These are phyloP conservation scores for Menidia menidia DNA, from an alignment of 2,797 vertebrate genomes.

Conservation along the genomic window DNA sequence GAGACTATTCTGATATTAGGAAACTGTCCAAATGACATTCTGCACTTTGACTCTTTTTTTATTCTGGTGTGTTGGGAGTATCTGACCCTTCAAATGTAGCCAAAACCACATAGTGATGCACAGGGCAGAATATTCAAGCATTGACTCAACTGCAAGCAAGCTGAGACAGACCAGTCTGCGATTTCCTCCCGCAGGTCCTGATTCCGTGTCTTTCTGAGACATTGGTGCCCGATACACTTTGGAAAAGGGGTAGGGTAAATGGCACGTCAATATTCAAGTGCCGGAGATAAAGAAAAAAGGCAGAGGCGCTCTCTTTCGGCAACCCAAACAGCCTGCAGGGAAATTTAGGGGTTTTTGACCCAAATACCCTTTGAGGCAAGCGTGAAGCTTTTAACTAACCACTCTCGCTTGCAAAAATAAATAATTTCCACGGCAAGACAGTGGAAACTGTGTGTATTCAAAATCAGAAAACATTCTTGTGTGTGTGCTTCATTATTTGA, in stretches of 20 bases:
- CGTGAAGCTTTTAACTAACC: slow-evolving; percentile 14
- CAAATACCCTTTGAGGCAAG: slow-evolving; percentile 32
- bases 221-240: slow-evolving; percentile 16
- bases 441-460: background rate
- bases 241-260: slow-evolving; percentile 32
- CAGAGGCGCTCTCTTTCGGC: slow-evolving; percentile 11
- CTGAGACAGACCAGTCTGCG: background rate
- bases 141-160: background rate
- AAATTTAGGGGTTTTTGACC: slow-evolving; percentile 31
- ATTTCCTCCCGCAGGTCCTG: background rate
- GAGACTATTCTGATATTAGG: too few species aligned
- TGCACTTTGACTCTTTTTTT: background rate
- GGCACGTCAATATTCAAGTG: slow-evolving; percentile 38
- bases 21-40: too few species aligned
- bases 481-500: background rate
- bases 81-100: background rate
- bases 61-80: background rate
- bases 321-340: slow-evolving; percentile 19
- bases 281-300: slow-evolving; percentile 13
- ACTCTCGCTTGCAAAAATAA: slow-evolving; percentile 24
- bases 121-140: background rate
- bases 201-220: slow-evolving; percentile 19
- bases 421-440: slow-evolving; percentile 12
- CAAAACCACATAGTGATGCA: too few species aligned
- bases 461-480: too few species aligned